These are phyloP conservation scores for Pediacus dermestoides DNA, from an alignment of 2,888 invertebrate species.

Conservation along the genomic window DNA sequence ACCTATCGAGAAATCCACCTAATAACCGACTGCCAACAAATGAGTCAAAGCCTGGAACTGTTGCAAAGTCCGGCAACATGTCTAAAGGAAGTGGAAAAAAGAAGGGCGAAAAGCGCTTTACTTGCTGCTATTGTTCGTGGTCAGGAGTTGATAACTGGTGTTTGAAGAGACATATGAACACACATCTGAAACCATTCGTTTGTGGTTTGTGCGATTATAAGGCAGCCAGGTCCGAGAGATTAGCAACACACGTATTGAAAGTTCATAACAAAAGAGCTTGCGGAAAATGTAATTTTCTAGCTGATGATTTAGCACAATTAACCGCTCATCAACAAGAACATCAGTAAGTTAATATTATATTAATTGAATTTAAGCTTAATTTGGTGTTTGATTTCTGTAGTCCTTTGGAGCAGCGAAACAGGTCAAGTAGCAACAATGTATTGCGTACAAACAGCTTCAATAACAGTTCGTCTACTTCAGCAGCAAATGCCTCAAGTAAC, in stretches of 20 bases:
- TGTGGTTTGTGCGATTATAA: constrained; percentile 91
- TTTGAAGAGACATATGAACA: constrained; percentile 86
- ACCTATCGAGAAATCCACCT: constrained; percentile 33
- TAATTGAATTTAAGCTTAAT: constrained; percentile 1
- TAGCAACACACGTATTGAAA: constrained; percentile 86
- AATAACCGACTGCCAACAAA: constrained; percentile 31
- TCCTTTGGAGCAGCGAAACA: constrained; percentile 6
- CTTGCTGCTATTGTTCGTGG: constrained; percentile 90
- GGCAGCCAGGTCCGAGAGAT: constrained; percentile 84
- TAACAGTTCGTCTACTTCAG: constrained; percentile 34
- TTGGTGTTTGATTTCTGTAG: constrained; percentile 1
- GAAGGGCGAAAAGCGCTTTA: constrained; percentile 52
- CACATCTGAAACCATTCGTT: constrained; percentile 87
- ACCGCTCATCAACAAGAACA: constrained; percentile 74
- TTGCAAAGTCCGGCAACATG: constrained; percentile 27
- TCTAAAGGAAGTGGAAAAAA: constrained; percentile 43
- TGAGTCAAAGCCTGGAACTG: constrained; percentile 34
- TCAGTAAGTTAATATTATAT: constrained; percentile 57
- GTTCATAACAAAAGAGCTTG: constrained; percentile 90
- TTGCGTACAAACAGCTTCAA: constrained; percentile 40
- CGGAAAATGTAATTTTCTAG: constrained; percentile 82
- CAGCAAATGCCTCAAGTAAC: constrained; percentile 31
- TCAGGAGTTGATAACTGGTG: constrained; percentile 94
- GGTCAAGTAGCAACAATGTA: constrained; percentile 49
- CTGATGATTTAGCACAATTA: constrained; percentile 77